Base-by-base conservation (phyloP, 2,113 vertebrate genomes). In the Neolamprologus longior region DNA sequence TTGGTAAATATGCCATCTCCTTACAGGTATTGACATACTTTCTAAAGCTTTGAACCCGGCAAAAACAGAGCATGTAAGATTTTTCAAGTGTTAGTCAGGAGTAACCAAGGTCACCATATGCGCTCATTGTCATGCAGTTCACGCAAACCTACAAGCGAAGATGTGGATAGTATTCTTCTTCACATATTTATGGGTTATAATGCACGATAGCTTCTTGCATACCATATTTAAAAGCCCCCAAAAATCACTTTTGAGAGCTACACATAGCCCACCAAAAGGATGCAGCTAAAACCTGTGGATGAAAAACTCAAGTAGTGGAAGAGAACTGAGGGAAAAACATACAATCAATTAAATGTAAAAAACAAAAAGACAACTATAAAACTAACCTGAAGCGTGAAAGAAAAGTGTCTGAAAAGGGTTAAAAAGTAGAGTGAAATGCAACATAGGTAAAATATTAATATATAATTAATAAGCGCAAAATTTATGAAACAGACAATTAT, bases 1-100 rank as follows among this genome's bases (percentile, higher is more conserved):
- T 87, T 26, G 86, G 85, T 93, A 94, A 95, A 94, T 89, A 95
- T 80, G 71, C 37, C 66, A 45, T 86, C 91, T 92, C 90, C 91
- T 95, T 86, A 93, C 93, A 95, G 94, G 92, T 95, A 94, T 92
- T 95, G 92, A 96, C 92, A 92, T 47, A 90, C 90, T 90, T 91
- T 91, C 63, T 58, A 13, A 85, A 76, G 92, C 95, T 96, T 95
- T 96, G 94, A 96, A 95, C 82, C 85, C 54, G 86, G 83, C 61
- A 92, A 90, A 92, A 86, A 90, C 63, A 89, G 88, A 92, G 91
- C 88, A 82, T 91, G 87, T 78, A 58, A 91, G 82, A 93, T 71
- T 82, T 31, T 45, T 63, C 87, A 52, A 57, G 31, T 50, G 57
- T 3, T 52, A 81, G 53, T 83, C 37, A 52, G 81, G 33, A 79